Percentiles rank a stretch among this genome's conserved stretches.
These are phyloP conservation scores for Ophioninae sp. DNA, from an alignment of 2,888 invertebrate species.

Conservation along the genomic window DNA sequence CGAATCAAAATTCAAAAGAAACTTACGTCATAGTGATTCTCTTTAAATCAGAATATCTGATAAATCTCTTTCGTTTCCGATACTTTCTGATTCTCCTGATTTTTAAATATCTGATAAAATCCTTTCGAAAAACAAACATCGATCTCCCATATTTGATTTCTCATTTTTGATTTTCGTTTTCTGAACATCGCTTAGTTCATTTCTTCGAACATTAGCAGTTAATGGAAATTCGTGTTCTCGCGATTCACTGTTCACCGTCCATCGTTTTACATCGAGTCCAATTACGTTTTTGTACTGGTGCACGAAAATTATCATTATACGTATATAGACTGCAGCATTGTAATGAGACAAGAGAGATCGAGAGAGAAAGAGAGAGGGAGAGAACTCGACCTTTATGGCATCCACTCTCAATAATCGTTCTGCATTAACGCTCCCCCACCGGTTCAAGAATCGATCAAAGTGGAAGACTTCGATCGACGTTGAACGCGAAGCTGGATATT, in stretches of 20 bases:
- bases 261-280: constrained; percentile 1
- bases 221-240: constrained; percentile 10
- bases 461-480: constrained; percentile 57
- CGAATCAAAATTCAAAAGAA: neutral
- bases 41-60: neutral
- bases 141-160: neutral
- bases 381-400: constrained; percentile 42
- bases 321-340: neutral
- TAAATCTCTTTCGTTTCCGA: neutral
- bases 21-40: neutral
- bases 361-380: neutral
- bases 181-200: neutral
- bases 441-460: constrained; percentile 46
- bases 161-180: neutral
- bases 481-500: constrained; percentile 46
- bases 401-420: constrained; percentile 57
- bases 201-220: neutral
- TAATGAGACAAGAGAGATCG: neutral
- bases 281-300: neutral
- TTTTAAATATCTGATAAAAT: too few species aligned
- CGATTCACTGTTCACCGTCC: neutral
- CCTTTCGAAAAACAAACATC: neutral
- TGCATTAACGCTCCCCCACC: constrained; percentile 53
- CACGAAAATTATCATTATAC: neutral
- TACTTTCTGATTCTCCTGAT: too few species aligned